Evolutionary conservation across 2,888 invertebrate genomes (phyloP), one percentile per base, ranked within the genome.

Genomic region (Polylopha cassiicola): DNA sequence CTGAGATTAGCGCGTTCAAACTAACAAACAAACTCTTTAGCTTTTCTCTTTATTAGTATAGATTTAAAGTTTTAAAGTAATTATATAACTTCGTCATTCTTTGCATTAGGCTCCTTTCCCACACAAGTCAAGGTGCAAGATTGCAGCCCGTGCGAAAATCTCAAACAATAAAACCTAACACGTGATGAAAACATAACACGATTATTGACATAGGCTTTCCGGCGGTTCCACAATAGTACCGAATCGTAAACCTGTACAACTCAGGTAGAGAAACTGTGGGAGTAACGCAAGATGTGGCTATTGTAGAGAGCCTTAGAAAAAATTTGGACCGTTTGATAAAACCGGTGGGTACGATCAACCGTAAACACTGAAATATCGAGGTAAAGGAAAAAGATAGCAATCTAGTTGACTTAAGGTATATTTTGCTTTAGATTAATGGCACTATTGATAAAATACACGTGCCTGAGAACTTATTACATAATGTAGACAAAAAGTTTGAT

Each of bases 191-290:
- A 21, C n/a, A 28, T 15, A 14, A n/a, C n/a, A n/a, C n/a, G n/a
- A n/a, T n/a, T n/a, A n/a, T n/a, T n/a, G n/a, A n/a, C n/a, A n/a
- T n/a, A 5, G 10, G 8, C 21, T 31, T 31, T 15, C 32, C 31
- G 8, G 22, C 21, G 21, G 9, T 21, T 21, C 14, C 7, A 36
- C 38, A 24, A 38, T 38, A 8, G 33, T 13, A 11, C 2, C 6
- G 6, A 3, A n/a, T n/a, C n/a, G n/a, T 10, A 4, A 3, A 24
- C 17, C 6, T 9, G n/a, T n/a, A n/a, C n/a, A n/a, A n/a, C n/a
- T 47, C 54, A 69, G 65, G 63, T 63, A 69, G 64, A 63, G 66
- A 69, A 67, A 67, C 69, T 71, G 67, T 75, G 75, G 60, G 75
- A 75, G 71, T 38, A 32, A 31, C 43, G 42, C 39, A 46, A 43